phyloP scores from a whole-genome alignment of 1,140 invertebrate species.

The Polypedilum vanderplanki region DNA sequence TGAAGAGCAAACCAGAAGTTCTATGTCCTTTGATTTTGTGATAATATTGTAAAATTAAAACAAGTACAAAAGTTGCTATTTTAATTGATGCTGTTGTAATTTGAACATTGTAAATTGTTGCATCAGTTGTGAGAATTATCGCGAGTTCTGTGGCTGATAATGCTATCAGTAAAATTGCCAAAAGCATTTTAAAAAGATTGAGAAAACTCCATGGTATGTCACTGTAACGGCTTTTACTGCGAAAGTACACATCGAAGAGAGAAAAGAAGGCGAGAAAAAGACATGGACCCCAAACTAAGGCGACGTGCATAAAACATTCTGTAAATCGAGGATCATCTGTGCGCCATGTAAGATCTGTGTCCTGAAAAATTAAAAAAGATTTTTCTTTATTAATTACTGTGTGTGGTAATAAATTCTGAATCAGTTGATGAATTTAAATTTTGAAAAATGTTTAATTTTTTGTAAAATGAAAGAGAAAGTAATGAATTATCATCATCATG shows the following conservation, averaged over 20 bases:
- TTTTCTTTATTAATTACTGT: no score
- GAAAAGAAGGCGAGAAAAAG: not conserved
- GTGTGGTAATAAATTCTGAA: no score
- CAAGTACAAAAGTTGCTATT: not conserved
- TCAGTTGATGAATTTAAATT: no score
- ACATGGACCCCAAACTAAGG: not conserved
- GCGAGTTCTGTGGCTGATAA: not conserved
- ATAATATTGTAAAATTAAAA: not conserved
- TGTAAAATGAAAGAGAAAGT: no score
- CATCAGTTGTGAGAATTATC: not conserved
- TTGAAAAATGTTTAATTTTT: no score
- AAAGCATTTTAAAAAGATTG: not conserved
- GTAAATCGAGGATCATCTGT: not conserved
- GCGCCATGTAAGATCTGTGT: not conserved
- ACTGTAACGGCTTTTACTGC: not conserved
- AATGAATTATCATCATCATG: no score
- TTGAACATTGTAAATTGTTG: constrained; percentile 2
- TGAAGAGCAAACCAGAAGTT: constrained; percentile 9
- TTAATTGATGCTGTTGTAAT: not conserved
- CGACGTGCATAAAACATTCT: not conserved
- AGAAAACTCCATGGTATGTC: constrained; percentile 11
- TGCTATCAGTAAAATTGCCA: not conserved
- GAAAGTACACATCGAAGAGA: not conserved
- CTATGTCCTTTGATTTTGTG: constrained; percentile 4
- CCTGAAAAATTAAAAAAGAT: not conserved